Evolutionary conservation across 2,113 vertebrate genomes (phyloP), one percentile per base, ranked within the genome.

Genomic region (Nannobrachium achirus): DNA sequence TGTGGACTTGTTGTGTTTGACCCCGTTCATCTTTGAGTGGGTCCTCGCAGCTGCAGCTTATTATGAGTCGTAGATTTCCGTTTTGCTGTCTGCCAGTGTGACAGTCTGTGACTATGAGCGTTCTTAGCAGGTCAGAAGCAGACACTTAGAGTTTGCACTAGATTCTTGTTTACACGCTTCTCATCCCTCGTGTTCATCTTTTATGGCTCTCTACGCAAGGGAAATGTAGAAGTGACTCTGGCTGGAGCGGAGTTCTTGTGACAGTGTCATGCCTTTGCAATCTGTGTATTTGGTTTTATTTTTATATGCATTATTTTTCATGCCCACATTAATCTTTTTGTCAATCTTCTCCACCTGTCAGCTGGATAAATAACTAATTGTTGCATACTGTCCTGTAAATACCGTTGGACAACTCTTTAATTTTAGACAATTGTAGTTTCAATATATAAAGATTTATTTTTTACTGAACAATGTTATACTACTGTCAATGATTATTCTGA

Each of bases 141-240:
- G 58, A 64, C 41, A 13, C 15, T 14, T 39, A 66, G 62, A 72
- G 65, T 51, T 63, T 20, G 63, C 8, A 6, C 15, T 72, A 82
- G 75, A 40, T 68, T 55, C 69, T 78, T 76, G 85, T 85, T 83
- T 79, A 84, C 66, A 57, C 7, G 19, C 63, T 73, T 56, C n/a
- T 20, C 2, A 0, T 63, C 56, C 25, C 44, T 76, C 52, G 25
- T 51, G 25, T 52, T 56, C 14, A 57, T 62, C 56, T 56, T 57
- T 48, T 68, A 63, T 49, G 65, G 9, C 11, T 56, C 11, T 56
- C 62, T 33, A 69, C 48, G 16, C 41, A 13, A 59, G 13, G 15
- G 33, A 73, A 65, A 75, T 9, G 44, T 33, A 33, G 25, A 40
- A 19, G 55, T 15, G 13, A 39, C 59, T 70, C 44, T 6, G 52